A percentile compares a stretch with the other conserved stretches of the same genome.
phyloP scores from a whole-genome alignment of 2,888 invertebrate genomes.

The Cerastoderma edule region DNA sequence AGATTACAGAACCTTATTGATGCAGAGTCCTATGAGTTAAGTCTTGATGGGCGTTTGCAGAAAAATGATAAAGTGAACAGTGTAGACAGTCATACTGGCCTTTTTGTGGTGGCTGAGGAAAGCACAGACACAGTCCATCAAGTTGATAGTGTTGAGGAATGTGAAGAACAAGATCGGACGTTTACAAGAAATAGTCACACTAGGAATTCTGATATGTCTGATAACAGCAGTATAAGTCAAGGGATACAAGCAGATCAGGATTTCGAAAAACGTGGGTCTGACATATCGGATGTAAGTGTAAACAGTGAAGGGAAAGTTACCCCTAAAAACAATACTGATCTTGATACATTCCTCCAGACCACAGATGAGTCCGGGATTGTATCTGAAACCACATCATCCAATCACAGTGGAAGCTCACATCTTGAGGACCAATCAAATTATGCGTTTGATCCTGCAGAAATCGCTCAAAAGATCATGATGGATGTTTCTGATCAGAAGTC shows the following conservation, averaged over 20 bases:
- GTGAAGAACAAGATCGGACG: slow-evolving; percentile 17
- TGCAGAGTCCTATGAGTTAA: slow-evolving; percentile 42
- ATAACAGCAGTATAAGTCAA: slow-evolving; percentile 64
- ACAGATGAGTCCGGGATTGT: slow-evolving; percentile 68
- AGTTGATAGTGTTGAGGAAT: neutral
- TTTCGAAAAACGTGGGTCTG: slow-evolving; percentile 52
- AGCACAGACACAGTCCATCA: neutral
- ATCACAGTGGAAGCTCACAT: slow-evolving; percentile 70
- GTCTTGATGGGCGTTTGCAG: slow-evolving; percentile 48
- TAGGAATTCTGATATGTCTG: slow-evolving; percentile 62
- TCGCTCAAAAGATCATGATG: slow-evolving; percentile 76
- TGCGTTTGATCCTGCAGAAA: slow-evolving; percentile 68
- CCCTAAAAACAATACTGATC: slow-evolving; percentile 48
- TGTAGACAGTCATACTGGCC: slow-evolving; percentile 19
- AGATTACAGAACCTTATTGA: slow-evolving; percentile 41
- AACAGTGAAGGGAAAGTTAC: slow-evolving; percentile 51
- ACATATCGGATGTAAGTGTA: slow-evolving; percentile 59
- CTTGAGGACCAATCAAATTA: slow-evolving; percentile 56
- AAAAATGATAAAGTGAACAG: slow-evolving; percentile 28
- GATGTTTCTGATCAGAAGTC: slow-evolving; percentile 74
- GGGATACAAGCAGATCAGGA: slow-evolving; percentile 57
- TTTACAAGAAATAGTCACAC: slow-evolving; percentile 59
- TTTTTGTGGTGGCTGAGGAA: slow-evolving; percentile 25
- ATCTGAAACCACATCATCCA: slow-evolving; percentile 68
- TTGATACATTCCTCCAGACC: slow-evolving; percentile 45